phyloP scores from a whole-genome alignment of 2,888 invertebrate genomes.

The Yponomeuta evonymella region DNA sequence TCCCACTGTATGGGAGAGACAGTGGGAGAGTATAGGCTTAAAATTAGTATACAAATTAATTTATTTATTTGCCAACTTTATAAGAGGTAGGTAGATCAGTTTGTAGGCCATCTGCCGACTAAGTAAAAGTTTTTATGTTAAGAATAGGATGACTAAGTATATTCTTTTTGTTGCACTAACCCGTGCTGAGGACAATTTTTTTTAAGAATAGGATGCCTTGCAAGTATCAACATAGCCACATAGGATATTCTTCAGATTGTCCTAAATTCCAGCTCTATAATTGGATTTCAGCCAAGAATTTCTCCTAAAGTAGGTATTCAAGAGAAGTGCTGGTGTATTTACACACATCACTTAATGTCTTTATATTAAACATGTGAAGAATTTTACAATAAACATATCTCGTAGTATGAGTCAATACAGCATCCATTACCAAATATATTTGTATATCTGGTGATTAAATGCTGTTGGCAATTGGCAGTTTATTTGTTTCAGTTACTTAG shows the following conservation, averaged over 20 bases:
- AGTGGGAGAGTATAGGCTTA: too few relatives aligned
- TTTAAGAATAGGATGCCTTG: background rate
- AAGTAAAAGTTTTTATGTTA: background rate
- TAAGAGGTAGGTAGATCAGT: too few relatives aligned
- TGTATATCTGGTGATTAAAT: background rate
- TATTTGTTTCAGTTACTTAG: background rate
- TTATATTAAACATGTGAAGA: background rate
- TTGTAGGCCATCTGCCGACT: too few relatives aligned
- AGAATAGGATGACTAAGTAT: background rate
- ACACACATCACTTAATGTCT: background rate
- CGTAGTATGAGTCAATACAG: background rate
- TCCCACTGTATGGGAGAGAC: too few relatives aligned
- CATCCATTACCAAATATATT: background rate
- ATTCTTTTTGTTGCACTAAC: too few relatives aligned
- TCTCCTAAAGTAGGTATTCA: background rate
- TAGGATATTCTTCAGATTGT: constrained; percentile 24
- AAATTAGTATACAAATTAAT: too few relatives aligned
- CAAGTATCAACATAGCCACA: background rate
- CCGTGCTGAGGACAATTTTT: too few relatives aligned
- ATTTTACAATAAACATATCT: background rate
- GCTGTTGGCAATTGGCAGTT: background rate
- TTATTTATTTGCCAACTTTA: too few relatives aligned
- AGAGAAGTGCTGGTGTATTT: background rate
- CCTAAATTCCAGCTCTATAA: constrained; percentile 29
- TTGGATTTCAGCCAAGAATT: background rate